Evolutionary conservation across 1,140 invertebrate genomes (phyloP), one percentile per base, ranked within the genome.

Genomic region (Papilio glaucus): DNA sequence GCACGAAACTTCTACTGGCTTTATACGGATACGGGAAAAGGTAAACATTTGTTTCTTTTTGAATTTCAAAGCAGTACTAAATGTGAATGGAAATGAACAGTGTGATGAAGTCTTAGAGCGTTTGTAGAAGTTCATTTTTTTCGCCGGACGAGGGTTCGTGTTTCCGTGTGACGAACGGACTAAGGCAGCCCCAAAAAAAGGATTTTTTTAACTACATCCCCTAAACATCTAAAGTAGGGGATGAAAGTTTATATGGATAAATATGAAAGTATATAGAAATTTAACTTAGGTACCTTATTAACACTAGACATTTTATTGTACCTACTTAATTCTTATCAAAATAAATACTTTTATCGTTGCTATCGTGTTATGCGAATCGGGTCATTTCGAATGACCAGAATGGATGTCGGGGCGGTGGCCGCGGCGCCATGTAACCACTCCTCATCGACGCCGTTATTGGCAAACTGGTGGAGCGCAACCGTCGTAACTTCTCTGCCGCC

Each of bases 21-120:
- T 65, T 65, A 37, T 38, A 39, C 62, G 62, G 62, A 65, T 65
- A 65, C 33, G 13, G 37, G 39, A 65, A 65, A 38, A 21, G n/a
- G 62, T 65, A 65, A 39, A 39, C 37, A 39, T 21, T 37, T 65
- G 37, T 65, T 65, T 65, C 49, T 24, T 57, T 57, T 57, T 57
- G 24, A 57, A 57, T 18, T 57, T 4, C 49, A 57, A 57, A 57
- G 49, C 21, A 18, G 29, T 33, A 33, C 15, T 49, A 49, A 49
- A 21, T 24, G 49, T 57, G 24, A 57, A 24, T 26, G 21, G 49
- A 57, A 12, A 33, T 3, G 29, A 26, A 57, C 12, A 0, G 49
- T 57, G 10, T 13, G 21, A 57, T 57, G 21, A 21, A 4, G 21
- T 57, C 24, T 57, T 26, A 26, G 24, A 26, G 10, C 24, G 24